These are phyloP conservation scores for rabbit (Oryctolagus cuniculus) DNA, from an alignment of 2,113 vertebrate genomes.

Conservation along the genomic window DNA sequence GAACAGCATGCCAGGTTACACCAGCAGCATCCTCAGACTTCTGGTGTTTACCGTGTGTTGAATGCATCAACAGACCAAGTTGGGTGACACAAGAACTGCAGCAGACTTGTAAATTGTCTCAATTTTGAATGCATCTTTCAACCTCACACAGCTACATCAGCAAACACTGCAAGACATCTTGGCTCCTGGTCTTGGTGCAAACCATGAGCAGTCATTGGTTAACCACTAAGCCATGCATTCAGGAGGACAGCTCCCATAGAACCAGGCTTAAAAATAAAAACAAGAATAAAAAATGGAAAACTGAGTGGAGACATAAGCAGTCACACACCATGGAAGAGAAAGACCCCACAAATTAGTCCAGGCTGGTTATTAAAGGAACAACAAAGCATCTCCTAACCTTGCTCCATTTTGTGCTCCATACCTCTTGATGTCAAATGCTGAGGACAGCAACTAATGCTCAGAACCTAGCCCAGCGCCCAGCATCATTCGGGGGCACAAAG, in stretches of 20 bases:
- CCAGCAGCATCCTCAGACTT: too few relatives aligned
- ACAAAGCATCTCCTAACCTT: background rate
- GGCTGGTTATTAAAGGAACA: background rate
- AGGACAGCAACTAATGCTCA: too few relatives aligned
- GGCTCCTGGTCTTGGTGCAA: background rate
- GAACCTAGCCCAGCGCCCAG: background rate
- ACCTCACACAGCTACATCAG: background rate
- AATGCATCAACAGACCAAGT: background rate
- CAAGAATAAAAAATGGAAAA: background rate
- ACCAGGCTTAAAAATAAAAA: background rate
- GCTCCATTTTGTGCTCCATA: background rate
- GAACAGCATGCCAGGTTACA: fast-evolving
- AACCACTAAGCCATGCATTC: background rate
- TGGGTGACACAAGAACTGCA: background rate
- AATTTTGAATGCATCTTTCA: background rate
- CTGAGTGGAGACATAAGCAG: background rate
- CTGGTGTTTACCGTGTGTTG: background rate
- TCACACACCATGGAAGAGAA: background rate
- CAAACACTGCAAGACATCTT: background rate
- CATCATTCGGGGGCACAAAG: background rate
- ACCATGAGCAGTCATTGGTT: background rate
- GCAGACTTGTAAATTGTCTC: too few relatives aligned
- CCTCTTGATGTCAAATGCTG: too few relatives aligned
- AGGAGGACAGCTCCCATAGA: too few relatives aligned
- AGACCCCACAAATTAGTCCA: background rate